Evolutionary conservation across 1,140 invertebrate species (phyloP).

Genomic region (silkworm (Bombyx mori)): DNA sequence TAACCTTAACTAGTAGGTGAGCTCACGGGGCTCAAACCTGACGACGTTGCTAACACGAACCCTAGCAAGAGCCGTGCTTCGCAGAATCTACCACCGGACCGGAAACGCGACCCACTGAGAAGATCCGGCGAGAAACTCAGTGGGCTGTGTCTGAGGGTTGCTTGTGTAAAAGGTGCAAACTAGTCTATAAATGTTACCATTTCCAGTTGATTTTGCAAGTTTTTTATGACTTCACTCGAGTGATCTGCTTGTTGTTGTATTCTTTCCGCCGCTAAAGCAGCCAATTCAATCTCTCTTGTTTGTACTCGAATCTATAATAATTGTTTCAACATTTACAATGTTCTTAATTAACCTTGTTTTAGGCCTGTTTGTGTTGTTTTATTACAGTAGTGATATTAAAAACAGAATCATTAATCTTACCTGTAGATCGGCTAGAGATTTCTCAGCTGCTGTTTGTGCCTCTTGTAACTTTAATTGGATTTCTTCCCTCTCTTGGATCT

Average conservation of each 20-base stretch:
- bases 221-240: conserved; percentile 46
- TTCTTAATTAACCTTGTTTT: not conserved
- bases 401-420: conserved; percentile 18
- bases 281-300: conserved; percentile 44
- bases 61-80: no score
- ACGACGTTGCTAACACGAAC: no score
- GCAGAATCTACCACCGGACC: no score
- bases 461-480: conserved; percentile 59
- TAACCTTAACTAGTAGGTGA: no score
- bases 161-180: no score
- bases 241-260: conserved; percentile 52
- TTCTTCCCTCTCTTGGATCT: conserved; percentile 64
- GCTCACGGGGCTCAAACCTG: no score
- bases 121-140: no score
- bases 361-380: no score
- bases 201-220: conserved; percentile 48
- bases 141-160: no score
- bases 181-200: conserved; percentile 22
- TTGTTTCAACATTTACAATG: not conserved
- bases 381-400: not conserved
- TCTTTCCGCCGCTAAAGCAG: conserved; percentile 41
- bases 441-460: conserved; percentile 37
- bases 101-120: no score
- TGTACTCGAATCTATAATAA: conserved; percentile 27
- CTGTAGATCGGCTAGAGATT: conserved; percentile 36